These are phyloP conservation scores for Myrmophylax atrothorax DNA, from an alignment of 2,113 vertebrate genomes.

Conservation along the genomic window DNA sequence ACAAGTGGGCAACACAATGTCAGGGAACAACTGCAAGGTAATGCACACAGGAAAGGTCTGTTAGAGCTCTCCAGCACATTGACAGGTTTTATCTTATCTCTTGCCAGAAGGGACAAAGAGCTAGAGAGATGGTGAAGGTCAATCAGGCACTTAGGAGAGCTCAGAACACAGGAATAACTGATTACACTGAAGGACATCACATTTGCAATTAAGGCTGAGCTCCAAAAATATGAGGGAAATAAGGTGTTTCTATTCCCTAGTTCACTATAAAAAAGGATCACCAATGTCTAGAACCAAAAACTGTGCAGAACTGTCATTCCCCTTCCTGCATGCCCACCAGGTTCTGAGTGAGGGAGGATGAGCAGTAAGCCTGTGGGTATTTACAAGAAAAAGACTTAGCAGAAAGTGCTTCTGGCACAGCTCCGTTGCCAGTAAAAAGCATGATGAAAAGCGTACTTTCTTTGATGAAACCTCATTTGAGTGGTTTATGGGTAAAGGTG, in stretches of 20 bases:
- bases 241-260: not conserved
- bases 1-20: not conserved
- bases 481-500: constrained; percentile 37
- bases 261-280: not conserved
- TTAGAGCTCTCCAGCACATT: constrained; percentile 41
- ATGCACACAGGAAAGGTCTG: constrained; percentile 29
- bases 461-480: constrained; percentile 29
- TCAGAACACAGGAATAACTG: constrained; percentile 24
- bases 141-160: not conserved
- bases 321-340: not conserved
- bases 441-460: constrained; percentile 44
- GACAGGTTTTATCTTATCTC: constrained; percentile 58
- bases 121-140: constrained; percentile 36
- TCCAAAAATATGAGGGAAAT: not conserved
- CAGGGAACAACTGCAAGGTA: not conserved
- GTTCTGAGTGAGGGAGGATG: not conserved
- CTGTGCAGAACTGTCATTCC: not conserved
- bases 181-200: not conserved
- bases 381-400: constrained; percentile 52
- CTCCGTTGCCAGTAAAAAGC: constrained; percentile 50
- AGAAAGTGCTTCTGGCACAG: constrained; percentile 35
- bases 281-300: not conserved
- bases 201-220: not conserved
- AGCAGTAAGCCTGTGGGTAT: not conserved
- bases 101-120: constrained; percentile 38